phyloP scores from a whole-genome alignment of 1,140 invertebrate genomes.

The Drosophila punjabiensis region DNA sequence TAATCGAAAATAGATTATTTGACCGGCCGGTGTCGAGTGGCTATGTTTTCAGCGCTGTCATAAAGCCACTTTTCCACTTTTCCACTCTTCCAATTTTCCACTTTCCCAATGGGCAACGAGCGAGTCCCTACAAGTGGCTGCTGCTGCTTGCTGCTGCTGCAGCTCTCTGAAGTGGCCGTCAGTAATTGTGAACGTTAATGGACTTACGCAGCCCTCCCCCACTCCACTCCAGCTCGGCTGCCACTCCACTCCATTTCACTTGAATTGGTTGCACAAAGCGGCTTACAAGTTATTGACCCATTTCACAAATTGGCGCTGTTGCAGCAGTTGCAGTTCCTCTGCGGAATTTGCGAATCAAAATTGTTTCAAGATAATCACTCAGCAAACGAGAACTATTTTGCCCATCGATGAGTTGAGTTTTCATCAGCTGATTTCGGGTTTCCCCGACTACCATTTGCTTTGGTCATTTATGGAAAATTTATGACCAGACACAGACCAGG shows the following conservation, averaged over 20 bases:
- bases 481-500: slow-evolving; percentile 47
- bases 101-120: slow-evolving; percentile 13
- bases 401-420: slow-evolving; percentile 12
- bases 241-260: slow-evolving; percentile 43
- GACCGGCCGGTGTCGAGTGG: slow-evolving; percentile 24
- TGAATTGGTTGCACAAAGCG: slow-evolving; percentile 44
- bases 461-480: slow-evolving; percentile 59
- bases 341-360: slow-evolving; percentile 10
- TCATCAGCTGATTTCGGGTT: slow-evolving; percentile 28
- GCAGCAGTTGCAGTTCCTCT: slow-evolving; percentile 1
- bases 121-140: slow-evolving; percentile 53
- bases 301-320: slow-evolving; percentile 50
- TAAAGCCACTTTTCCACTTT: slow-evolving; percentile 29
- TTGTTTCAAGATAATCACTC: slow-evolving; percentile 22
- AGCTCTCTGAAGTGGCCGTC: slow-evolving; percentile 30
- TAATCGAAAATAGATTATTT: slow-evolving; percentile 73
- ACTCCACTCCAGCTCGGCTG: neutral
- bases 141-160: neutral
- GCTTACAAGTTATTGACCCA: slow-evolving; percentile 66
- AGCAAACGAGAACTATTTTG: slow-evolving; percentile 26
- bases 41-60: slow-evolving; percentile 51
- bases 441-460: slow-evolving; percentile 3
- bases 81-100: slow-evolving; percentile 21
- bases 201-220: slow-evolving; percentile 41
- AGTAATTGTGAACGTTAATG: slow-evolving; percentile 57